Evolutionary conservation across 2,797 vertebrate species (phyloP), one percentile per base, ranked within the genome.

Genomic region (Lophius americanus): DNA sequence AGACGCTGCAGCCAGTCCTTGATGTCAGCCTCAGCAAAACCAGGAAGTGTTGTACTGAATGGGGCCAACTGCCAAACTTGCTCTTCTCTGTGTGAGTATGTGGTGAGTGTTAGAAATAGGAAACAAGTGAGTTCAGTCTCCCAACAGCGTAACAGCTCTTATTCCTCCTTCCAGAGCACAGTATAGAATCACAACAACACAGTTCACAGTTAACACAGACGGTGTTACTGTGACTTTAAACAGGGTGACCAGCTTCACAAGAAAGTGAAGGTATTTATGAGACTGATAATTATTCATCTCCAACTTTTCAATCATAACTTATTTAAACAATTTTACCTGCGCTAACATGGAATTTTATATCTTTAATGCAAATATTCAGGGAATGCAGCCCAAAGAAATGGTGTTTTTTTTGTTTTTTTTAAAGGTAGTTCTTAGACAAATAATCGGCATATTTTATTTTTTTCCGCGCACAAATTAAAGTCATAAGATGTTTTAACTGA

Each of bases 41-140:
- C 90, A 92, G 93, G 91, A 92, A 93, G 91, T 89, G 82, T 53
- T 35, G 36, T 39, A 55, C 37, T 85, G 86, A 89, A 89, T 79
- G 72, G 82, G 83, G 84, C 79, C 60, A 91, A 91, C 82, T 75
- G 85, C 69, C 78, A 83, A 82, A 80, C 75, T 23, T 62, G 76
- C 77, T 87, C 83, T 85, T 64, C 50, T 58, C 68, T 38, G 13
- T 59, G 51, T 51, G 53, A 63, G 68, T 4, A 43, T 44, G 69
- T 46, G 72, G 60, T 12, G 59, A 79, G 79, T 74, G 71, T 84
- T 82, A 70, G 75, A 91, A 90, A 92, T 86, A 92, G 92, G 92
- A 94, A 94, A 89, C 84, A 78, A 88, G 82, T 85, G 75, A 60
- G 68, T 62, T 87, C 55, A 59, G 73, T 78, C 83, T 82, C 85